Evolutionary conservation across 2,888 invertebrate species (phyloP), one percentile per base, ranked within the genome.

Genomic region (Chalcis sispes): DNA sequence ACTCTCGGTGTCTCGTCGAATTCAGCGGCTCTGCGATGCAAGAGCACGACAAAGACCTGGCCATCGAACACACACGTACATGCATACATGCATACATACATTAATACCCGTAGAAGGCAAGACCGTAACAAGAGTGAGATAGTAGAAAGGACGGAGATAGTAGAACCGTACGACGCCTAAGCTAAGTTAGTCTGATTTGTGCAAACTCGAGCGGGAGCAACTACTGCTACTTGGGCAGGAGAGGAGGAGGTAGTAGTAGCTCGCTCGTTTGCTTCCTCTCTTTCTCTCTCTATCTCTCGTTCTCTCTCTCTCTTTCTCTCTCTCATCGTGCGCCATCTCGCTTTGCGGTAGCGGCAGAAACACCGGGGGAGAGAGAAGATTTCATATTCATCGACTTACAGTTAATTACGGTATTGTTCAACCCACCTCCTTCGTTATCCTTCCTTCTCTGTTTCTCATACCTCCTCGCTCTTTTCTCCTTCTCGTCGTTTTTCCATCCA

Each of bases 311-410:
- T n/a, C n/a, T n/a, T n/a, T n/a, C n/a, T n/a, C n/a, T n/a, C n/a
- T n/a, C n/a, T n/a, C n/a, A n/a, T n/a, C n/a, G n/a, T n/a, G n/a
- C n/a, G n/a, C n/a, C n/a, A n/a, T n/a, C n/a, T n/a, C n/a, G n/a
- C n/a, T n/a, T n/a, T n/a, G n/a, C n/a, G n/a, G n/a, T n/a, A n/a
- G n/a, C n/a, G n/a, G n/a, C n/a, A n/a, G n/a, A n/a, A n/a, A n/a
- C 29, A 13, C 42, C 13, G 15, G 15, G 10, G 5, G 10, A 36
- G 10, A 36, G 62, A 29, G 59, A 64, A 58, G 69, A 72, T 77
- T 73, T 77, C 72, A 73, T 77, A 77, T 77, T 77, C 77, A 77
- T 77, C 72, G 77, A 73, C 77, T 77, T 69, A 69, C 77, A 65
- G 64, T 77, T 77, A 73, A 77, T 77, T 77, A 73, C 52, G 64